Evolutionary conservation across 1,140 invertebrate genomes (phyloP).

Genomic region (Drosophila melanica): DNA sequence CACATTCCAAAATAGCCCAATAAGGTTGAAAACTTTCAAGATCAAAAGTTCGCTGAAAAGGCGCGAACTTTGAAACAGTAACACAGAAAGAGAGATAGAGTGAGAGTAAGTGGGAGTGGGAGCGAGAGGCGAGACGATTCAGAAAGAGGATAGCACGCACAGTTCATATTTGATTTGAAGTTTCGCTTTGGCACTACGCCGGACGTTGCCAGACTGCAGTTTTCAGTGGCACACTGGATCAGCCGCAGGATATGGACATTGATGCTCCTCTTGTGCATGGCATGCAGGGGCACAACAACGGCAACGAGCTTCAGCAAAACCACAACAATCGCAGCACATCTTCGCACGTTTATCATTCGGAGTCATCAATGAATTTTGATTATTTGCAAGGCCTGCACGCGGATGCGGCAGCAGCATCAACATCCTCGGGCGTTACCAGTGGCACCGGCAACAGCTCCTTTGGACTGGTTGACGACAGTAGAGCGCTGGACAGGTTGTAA

Average conservation of each 20-base stretch:
- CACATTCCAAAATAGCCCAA: slow-evolving; percentile 64
- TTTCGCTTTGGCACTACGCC: slow-evolving; percentile 8
- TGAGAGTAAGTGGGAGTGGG: neutral
- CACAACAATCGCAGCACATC: slow-evolving; percentile 26
- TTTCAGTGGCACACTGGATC: slow-evolving; percentile 63
- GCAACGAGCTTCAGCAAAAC: slow-evolving; percentile 39
- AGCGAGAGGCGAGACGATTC: neutral
- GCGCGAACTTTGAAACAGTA: slow-evolving; percentile 33
- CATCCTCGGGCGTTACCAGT: slow-evolving; percentile 37
- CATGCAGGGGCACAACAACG: slow-evolving; percentile 52
- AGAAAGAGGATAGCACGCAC: neutral
- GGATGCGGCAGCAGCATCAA: slow-evolving; percentile 45
- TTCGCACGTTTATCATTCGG: slow-evolving; percentile 62
- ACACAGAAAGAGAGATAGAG: neutral
- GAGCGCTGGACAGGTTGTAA: slow-evolving; percentile 82
- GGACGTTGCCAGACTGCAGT: slow-evolving; percentile 15
- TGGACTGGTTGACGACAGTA: slow-evolving; percentile 79
- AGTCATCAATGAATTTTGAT: slow-evolving; percentile 83
- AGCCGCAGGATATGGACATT: slow-evolving; percentile 81
- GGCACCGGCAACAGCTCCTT: slow-evolving; percentile 34
- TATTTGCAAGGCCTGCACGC: slow-evolving; percentile 73
- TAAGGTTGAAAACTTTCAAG: neutral
- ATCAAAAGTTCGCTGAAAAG: slow-evolving; percentile 24
- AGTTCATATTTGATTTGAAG: slow-evolving; percentile 9
- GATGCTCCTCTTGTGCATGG: slow-evolving; percentile 66